phyloP scores from a whole-genome alignment of 2,113 vertebrate genomes.

The Bucco capensis region DNA sequence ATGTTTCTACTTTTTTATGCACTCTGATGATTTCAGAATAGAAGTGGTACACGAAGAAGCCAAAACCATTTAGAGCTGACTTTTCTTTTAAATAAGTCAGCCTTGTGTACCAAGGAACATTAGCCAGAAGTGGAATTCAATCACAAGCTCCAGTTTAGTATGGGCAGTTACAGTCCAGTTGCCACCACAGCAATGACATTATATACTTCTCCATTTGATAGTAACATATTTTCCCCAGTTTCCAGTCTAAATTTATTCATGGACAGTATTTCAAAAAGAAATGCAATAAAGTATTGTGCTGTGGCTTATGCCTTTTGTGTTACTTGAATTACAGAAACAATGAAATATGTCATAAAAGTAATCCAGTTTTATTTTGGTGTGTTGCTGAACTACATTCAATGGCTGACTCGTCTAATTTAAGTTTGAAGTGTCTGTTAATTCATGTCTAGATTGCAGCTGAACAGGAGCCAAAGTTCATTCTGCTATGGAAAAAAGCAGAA shows the following conservation, averaged over 20 bases:
- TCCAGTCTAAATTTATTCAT: slow-evolving; percentile 47
- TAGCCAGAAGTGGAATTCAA: background rate
- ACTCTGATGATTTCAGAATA: background rate
- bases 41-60: background rate
- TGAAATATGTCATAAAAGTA: slow-evolving; percentile 48
- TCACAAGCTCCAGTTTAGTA: background rate
- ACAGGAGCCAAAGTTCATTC: slow-evolving; percentile 56
- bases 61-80: background rate
- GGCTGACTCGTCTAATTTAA: slow-evolving; percentile 50
- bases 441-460: slow-evolving; percentile 54
- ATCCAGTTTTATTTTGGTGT: slow-evolving; percentile 43
- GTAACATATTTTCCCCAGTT: background rate
- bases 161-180: background rate
- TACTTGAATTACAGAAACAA: slow-evolving; percentile 55
- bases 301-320: slow-evolving; percentile 45
- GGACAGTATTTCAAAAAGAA: slow-evolving; percentile 24
- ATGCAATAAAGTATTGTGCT: slow-evolving; percentile 31
- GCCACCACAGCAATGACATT: background rate
- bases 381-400: slow-evolving; percentile 39
- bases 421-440: slow-evolving; percentile 35
- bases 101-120: background rate
- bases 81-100: background rate
- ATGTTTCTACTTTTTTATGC: background rate
- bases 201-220: background rate
- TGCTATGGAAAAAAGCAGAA: background rate